Evolutionary conservation across 2,888 invertebrate genomes (phyloP), one percentile per base, ranked within the genome.

Genomic region (Drosophila crucigera): DNA sequence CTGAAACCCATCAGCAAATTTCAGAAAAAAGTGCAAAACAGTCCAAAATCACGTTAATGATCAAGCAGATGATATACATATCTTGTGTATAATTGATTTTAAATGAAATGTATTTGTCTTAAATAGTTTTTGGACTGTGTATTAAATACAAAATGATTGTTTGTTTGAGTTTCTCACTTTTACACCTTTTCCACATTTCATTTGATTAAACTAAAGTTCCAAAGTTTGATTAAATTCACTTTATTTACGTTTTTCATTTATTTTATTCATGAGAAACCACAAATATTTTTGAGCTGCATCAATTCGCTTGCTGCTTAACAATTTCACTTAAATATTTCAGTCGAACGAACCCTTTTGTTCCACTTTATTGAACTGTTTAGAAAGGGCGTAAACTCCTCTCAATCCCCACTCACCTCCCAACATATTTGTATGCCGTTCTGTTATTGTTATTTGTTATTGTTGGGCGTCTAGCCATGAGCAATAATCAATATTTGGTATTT

Each of bases 401-500:
- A 5, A 4, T 22, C 22, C 30, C 7, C 25, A 39, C n/a, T 14
- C 37, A 28, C 10, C 30, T 10, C 4, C 11, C 33, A 58, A n/a
- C 41, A 58, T 39, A 35, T 53, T 58, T 56, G 49, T 7, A 37
- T 53, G 43, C 28, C 47, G 54, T 43, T 43, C 49, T 79, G 58
- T 61, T 75, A 64, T 75, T 75, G 69, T 65, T 75, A 75, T 79
- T 68, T 78, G 58, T 68, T 76, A 68, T 76, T 62, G 68, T 47
- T 19, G 53, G 53, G 30, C 73, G 79, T 85, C 86, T 83, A 81
- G 84, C 87, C 73, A 58, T 41, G 25, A 66, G 82, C 80, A 75
- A 82, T 82, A 89, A 84, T 84, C 84, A 89, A 84, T 84, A 89
- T 63, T 66, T 70, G 53, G 64, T 76, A 72, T 75, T 78, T 25